Percentiles rank a stretch among this genome's conserved stretches.
Evolutionary conservation across 2,797 vertebrate genomes (phyloP).

Genomic region (Microtus agrestis): DNA sequence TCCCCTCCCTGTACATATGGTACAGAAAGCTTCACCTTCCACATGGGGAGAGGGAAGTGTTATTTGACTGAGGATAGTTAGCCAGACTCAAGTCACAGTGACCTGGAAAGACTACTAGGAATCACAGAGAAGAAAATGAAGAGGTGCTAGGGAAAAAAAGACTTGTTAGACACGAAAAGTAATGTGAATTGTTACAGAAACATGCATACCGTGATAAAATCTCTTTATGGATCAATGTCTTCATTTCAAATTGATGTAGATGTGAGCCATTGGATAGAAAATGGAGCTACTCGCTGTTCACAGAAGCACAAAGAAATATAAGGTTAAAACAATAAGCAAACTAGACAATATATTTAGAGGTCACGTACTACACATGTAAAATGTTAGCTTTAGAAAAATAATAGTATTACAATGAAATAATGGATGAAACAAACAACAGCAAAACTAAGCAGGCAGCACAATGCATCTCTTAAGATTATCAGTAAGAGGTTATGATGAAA

Average conservation of each 20-base stretch:
- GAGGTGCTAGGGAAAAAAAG: not conserved
- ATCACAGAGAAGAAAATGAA: not conserved
- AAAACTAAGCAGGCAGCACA: not conserved
- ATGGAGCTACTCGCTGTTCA: not conserved
- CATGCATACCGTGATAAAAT: not conserved
- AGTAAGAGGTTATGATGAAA: not conserved
- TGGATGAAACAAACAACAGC: not conserved
- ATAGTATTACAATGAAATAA: not conserved
- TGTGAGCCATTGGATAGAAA: not conserved
- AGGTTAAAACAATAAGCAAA: not conserved
- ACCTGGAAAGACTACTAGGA: not conserved
- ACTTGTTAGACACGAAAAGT: not conserved
- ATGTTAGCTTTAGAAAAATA: slow-evolving; percentile 14
- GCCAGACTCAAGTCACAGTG: not conserved
- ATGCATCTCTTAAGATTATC: not conserved
- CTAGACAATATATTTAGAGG: not conserved
- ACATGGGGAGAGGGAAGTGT: not conserved
- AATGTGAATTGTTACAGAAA: not conserved
- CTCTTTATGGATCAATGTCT: not conserved
- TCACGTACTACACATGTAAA: not conserved
- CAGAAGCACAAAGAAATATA: not conserved
- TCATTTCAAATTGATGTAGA: not conserved
- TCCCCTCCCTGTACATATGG: not conserved
- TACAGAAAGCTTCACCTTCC: not conserved
- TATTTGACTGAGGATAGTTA: not conserved